Evolutionary conservation across 2,797 vertebrate species (phyloP), one percentile per base, ranked within the genome.

Genomic region (Notoglanidium macrostoma): DNA sequence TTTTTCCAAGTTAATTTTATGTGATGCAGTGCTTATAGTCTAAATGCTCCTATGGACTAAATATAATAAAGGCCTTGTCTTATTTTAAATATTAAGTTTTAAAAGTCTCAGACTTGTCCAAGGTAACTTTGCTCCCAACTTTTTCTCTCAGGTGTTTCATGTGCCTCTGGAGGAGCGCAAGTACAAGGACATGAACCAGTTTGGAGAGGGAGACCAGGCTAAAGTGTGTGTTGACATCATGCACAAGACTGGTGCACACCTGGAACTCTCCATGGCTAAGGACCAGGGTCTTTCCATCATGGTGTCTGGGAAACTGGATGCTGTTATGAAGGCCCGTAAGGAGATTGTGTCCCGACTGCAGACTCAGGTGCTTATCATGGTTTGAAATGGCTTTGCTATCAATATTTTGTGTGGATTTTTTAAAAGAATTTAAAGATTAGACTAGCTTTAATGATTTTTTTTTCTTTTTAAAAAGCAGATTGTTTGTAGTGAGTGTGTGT

Each of bases 211-310:
- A 21, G 98, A 99, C 87, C 98, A 99, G 95, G 98, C 97, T 1
- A 99, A 99, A 94, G 98, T 99, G 93, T 99, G 98, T 92, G 96
- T 99, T 74, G 98, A 99, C 95, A 99, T 99, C 95, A 99, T 99
- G 98, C 98, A 99, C 90, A 98, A 97, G 95, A 99, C 98, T 0
- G 98, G 98, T 81, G 98, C 98, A 91, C 98, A 99, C 90, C 96
- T 99, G 93, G 98, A 99, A 94, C 96, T 99, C 91, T 99, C 98
- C 92, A 96, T 99, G 57, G 98, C 98, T 11, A 99, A 99, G 95
- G 98, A 99, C 93, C 98, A 99, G 95, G 98, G 98, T 91, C 98
- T 99, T 86, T 99, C 98, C 54, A 99, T 99, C 95, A 99, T 99
- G 98, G 98, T 99, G 88, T 99, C 98, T 88, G 98, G 98, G 90